These are phyloP conservation scores for Xestia c-nigrum DNA, from an alignment of 2,888 invertebrate genomes.

Conservation along the genomic window DNA sequence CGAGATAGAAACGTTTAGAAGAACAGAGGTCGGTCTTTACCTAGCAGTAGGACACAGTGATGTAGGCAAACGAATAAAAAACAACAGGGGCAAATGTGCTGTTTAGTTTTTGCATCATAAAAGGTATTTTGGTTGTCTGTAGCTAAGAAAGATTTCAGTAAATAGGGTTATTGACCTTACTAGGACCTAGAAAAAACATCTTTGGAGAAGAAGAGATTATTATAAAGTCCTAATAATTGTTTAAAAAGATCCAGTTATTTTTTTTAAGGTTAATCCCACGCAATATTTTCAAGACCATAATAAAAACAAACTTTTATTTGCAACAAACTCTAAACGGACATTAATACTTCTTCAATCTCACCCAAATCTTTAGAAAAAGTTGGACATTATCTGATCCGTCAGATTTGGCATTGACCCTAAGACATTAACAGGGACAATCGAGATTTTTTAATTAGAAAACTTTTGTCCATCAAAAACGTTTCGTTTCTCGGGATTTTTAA, in stretches of 20 bases:
- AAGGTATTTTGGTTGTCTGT: neutral
- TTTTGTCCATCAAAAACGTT: constrained; percentile 48
- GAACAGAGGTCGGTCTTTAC: neutral
- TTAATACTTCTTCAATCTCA: neutral
- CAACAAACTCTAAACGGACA: neutral
- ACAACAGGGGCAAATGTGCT: neutral
- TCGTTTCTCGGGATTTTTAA: constrained; percentile 36
- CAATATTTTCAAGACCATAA: neutral
- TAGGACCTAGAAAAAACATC: neutral
- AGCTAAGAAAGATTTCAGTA: neutral
- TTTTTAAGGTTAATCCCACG: neutral
- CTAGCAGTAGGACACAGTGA: neutral
- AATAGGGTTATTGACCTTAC: neutral
- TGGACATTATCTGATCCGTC: neutral
- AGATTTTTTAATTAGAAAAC: constrained; percentile 43
- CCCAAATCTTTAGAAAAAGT: constrained; percentile 2
- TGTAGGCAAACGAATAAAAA: neutral
- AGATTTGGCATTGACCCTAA: neutral
- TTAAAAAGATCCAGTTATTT: neutral
- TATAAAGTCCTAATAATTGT: neutral
- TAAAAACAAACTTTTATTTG: neutral
- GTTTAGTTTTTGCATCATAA: neutral
- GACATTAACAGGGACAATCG: constrained; percentile 16
- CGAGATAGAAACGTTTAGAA: neutral
- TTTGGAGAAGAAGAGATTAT: neutral